phyloP scores from a whole-genome alignment of 2,113 vertebrate species.

The Pluvialis apricaria region DNA sequence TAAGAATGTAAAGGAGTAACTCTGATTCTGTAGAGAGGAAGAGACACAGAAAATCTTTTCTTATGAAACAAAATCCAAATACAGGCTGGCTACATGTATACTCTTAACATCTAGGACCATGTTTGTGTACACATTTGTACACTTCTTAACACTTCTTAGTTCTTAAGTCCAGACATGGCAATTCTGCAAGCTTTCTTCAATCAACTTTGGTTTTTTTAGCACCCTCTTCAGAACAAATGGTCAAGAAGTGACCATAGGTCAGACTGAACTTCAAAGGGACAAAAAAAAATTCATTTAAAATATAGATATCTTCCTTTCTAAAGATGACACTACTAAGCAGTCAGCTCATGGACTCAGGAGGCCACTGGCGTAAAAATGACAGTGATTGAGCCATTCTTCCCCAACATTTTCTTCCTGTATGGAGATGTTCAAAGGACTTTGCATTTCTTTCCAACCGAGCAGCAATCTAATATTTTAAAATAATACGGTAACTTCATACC shows the following conservation, averaged over 20 bases:
- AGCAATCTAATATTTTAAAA: neutral
- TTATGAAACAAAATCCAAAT: neutral
- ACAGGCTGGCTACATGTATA: neutral
- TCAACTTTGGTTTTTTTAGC: neutral
- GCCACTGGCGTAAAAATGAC: neutral
- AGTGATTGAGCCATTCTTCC: neutral
- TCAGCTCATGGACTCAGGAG: neutral
- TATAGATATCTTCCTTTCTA: neutral
- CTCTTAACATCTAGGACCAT: neutral
- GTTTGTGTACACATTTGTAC: neutral
- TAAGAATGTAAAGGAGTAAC: neutral
- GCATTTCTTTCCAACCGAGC: neutral
- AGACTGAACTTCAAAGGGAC: neutral
- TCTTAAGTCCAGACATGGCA: neutral
- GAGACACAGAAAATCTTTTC: neutral
- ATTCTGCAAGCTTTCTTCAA: neutral
- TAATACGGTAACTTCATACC: neutral
- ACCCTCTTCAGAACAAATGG: neutral
- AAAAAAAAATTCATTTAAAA: neutral
- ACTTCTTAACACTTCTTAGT: neutral
- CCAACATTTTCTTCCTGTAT: neutral
- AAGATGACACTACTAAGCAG: neutral
- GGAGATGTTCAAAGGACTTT: neutral
- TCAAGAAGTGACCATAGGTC: neutral
- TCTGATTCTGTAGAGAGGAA: neutral